Evolutionary conservation across 1,140 invertebrate species (phyloP), one percentile per base, ranked within the genome.

Genomic region (Megathymus violae): DNA sequence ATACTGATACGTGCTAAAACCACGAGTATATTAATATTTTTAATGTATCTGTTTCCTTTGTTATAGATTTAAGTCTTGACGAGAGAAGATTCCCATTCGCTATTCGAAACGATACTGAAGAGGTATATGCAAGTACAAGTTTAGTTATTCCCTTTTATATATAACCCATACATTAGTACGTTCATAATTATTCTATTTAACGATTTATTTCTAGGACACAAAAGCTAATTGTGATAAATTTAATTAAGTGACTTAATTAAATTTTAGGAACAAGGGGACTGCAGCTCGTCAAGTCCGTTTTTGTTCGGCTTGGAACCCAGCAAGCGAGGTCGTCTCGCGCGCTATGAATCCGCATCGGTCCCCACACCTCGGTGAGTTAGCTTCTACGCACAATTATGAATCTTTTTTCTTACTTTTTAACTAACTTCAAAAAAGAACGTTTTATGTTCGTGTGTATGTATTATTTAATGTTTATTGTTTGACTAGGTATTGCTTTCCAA

Each of bases 301-400:
- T 52, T 74, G 61, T 78, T 76, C 36, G 78, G 79, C 16, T 15
- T 65, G 1, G 85, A 88, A 47, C 87, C 87, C 1, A 82, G 80
- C 54, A 89, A 89, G 62, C 70, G 83, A 0, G 67, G 60, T 5
- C 62, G 85, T 4, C 43, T 70, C 0, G 62, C 73, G 2, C 74
- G 78, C 6, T 78, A 72, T 41, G 77, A 82, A 10, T 62, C 74
- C 7, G 58, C 51, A n/a, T 73, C 71, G 0, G 56, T 64, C 0
- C 61, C 71, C 2, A 75, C 81, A 1, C 75, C 80, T 6, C 80
- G 69, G 82, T 85, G 59, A 3, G 22, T 6, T 25, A 25, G 22
- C 22, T 6, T 25, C 6, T 25, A 25, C 22, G 22, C 22, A 25
- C 38, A 36, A 9, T 10, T 11, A 50, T 25, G 16, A 27, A 50